These are phyloP conservation scores for Apodemia mormo DNA, from an alignment of 2,888 invertebrate genomes.

Conservation along the genomic window DNA sequence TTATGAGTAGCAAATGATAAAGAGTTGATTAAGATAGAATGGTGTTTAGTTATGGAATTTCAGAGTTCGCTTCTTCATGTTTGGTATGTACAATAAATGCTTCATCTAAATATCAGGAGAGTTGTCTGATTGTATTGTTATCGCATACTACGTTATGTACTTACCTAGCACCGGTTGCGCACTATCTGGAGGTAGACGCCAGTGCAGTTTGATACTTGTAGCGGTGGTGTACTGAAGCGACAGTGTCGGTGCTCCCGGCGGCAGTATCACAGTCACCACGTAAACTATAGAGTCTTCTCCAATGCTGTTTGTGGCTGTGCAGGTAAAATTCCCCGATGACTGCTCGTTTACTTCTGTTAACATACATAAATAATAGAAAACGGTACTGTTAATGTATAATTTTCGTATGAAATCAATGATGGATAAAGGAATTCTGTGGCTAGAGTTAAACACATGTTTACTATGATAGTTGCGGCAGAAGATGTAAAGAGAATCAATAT, in stretches of 20 bases:
- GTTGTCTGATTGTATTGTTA: too few relatives aligned
- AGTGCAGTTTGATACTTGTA: constrained; percentile 85
- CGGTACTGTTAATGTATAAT: too few relatives aligned
- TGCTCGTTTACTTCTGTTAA: constrained; percentile 85
- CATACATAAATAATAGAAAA: background rate
- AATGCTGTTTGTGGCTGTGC: constrained; percentile 90
- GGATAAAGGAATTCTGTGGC: too few relatives aligned
- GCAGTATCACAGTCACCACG: constrained; percentile 87
- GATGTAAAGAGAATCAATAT: background rate
- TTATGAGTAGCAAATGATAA: too few relatives aligned
- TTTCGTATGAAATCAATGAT: too few relatives aligned
- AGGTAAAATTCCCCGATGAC: constrained; percentile 90
- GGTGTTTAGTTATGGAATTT: too few relatives aligned
- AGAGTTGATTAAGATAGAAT: too few relatives aligned
- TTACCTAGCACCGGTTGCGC: constrained; percentile 74
- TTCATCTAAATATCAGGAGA: too few relatives aligned
- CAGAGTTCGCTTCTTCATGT: too few relatives aligned
- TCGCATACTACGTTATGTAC: background rate
- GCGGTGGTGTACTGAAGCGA: constrained; percentile 88
- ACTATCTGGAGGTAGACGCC: constrained; percentile 64
- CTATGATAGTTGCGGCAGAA: background rate
- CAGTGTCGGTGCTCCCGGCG: constrained; percentile 86
- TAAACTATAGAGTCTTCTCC: constrained; percentile 92
- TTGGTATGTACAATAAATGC: too few relatives aligned
- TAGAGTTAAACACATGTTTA: too few relatives aligned